These are phyloP conservation scores for Drosophila repleta DNA, from an alignment of 1,140 invertebrate species.

Conservation along the genomic window DNA sequence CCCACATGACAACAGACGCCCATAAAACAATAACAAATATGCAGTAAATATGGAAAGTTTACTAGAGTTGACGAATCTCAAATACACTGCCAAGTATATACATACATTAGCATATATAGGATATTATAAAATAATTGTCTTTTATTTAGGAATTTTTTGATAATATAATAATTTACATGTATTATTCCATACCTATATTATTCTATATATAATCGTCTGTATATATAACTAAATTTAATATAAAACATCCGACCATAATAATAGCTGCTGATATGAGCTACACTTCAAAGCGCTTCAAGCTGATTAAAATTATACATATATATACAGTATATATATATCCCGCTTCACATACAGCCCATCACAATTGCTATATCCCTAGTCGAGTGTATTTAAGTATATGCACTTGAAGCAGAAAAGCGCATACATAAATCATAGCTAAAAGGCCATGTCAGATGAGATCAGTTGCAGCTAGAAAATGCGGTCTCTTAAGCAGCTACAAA, in stretches of 20 bases:
- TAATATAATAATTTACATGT: too few relatives aligned
- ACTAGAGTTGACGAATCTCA: not conserved
- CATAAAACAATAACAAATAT: conserved; percentile 3
- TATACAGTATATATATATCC: not conserved
- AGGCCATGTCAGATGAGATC: conserved; percentile 33
- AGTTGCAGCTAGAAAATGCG: conserved; percentile 8
- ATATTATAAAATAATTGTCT: too few relatives aligned
- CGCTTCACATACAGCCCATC: not conserved
- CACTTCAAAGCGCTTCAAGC: too few relatives aligned
- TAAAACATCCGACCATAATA: too few relatives aligned
- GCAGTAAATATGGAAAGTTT: too few relatives aligned
- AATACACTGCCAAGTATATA: not conserved
- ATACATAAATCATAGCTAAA: conserved; percentile 68
- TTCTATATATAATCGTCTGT: too few relatives aligned
- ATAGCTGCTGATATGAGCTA: too few relatives aligned
- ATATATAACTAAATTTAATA: too few relatives aligned
- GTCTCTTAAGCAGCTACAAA: conserved; percentile 9
- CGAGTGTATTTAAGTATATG: conserved; percentile 32
- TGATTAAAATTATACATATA: not conserved
- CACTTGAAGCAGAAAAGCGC: conserved; percentile 61
- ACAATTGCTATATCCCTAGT: not conserved
- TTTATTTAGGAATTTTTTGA: too few relatives aligned
- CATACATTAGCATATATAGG: too few relatives aligned
- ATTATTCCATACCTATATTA: too few relatives aligned
- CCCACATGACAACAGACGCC: conserved; percentile 16